Base-by-base conservation (phyloP, 1,140 invertebrate species). In the Leptopilina boulardi region DNA sequence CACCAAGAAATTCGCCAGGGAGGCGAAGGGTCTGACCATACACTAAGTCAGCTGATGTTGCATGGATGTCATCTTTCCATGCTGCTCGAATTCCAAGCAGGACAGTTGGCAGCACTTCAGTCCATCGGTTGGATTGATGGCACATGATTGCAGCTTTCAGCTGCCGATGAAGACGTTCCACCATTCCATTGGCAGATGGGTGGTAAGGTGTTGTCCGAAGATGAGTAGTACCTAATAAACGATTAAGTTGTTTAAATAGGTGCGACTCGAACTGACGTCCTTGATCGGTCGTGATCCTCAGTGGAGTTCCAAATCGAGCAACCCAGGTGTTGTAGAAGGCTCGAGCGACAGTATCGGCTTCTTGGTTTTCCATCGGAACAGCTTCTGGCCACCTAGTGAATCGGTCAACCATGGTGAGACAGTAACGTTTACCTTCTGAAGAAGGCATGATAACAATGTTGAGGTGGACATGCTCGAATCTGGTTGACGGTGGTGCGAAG, bases 91-190 rank as follows among this genome's bases (percentile, higher is more conserved):
- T 76, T 2, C 89, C 90, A 2, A 91, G 75, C 0, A 92, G 75
- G 10, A 91, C 86, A 0, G 83, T 72, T 6, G 90, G 89, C 9
- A 92, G 79, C 1, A 70, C 59, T 30, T 86, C 78, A 1, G 79
- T 79, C 89, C 90, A 92, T 6, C 74, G 42, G 11, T 56, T 70
- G 0, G 72, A 77, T 0, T 78, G 18, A 66, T 87, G 85, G 51
- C 84, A 86, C 66, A 76, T 87, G 0, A 90, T 84, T 3, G 86
- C 81, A 15, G 83, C 81, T 59, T 89, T 88, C 2, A 88, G 76
- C 38, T 81, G 79, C 4, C 80, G 79, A 73, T 91, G 89, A 56
- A 81, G 85, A 18, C 88, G 81, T 74, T 92, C 90, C 0, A 91
- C 80, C 78, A 89, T 86, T 0, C 89, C 89, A 71, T 91, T 91